Evolutionary conservation across 2,113 vertebrate species (phyloP).

Genomic region (Holacanthus passer): DNA sequence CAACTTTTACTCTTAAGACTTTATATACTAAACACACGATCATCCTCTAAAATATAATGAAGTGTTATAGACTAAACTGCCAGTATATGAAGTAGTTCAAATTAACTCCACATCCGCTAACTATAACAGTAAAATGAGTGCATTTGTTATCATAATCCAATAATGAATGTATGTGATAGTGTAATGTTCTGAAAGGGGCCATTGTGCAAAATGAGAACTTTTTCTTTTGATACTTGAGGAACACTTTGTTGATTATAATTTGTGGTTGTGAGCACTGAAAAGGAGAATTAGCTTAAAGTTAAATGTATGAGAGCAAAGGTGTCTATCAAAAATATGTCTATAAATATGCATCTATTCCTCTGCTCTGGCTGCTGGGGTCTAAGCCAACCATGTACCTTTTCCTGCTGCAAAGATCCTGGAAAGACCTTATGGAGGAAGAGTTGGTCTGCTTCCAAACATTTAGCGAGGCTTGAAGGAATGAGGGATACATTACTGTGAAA

Average conservation of each 20-base stretch:
- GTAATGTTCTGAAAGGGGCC: neutral
- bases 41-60: neutral
- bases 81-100: too few relatives aligned
- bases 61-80: neutral
- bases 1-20: neutral
- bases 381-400: slow-evolving; percentile 11
- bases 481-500: slow-evolving; percentile 56
- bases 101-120: neutral
- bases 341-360: neutral
- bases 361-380: slow-evolving; percentile 10
- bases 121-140: neutral
- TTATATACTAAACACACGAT: neutral
- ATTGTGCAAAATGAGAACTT: neutral
- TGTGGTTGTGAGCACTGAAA: neutral
- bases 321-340: neutral
- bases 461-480: slow-evolving; percentile 53
- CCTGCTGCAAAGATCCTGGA: slow-evolving; percentile 32
- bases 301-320: neutral
- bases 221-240: neutral
- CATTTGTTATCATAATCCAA: neutral
- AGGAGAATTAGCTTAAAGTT: neutral
- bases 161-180: neutral
- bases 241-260: neutral
- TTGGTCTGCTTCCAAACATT: slow-evolving; percentile 56
- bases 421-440: slow-evolving; percentile 36